Conservation (phyloP, 2,888 invertebrate genomes). For the Drosophila mercatorum region DNA sequence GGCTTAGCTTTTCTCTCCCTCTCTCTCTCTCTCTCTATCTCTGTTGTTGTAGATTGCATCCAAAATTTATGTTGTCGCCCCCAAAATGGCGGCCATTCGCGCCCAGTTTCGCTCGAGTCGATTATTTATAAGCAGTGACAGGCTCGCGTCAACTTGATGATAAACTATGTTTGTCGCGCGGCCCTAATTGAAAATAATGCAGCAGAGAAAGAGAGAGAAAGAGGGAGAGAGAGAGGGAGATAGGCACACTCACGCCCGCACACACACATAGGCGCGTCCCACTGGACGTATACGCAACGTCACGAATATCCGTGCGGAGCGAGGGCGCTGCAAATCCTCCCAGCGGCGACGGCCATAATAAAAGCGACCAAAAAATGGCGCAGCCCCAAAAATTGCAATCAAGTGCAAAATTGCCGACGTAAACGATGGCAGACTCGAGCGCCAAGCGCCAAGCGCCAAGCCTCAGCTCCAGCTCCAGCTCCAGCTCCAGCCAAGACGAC, state of each 20-base stretch:
- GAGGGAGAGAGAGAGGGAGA: neutral
- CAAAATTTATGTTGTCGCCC: slow-evolving; percentile 82
- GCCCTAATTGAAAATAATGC: slow-evolving; percentile 79
- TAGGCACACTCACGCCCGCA: neutral
- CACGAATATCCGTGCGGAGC: slow-evolving; percentile 37
- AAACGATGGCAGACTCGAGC: slow-evolving; percentile 63
- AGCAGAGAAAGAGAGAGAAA: slow-evolving; percentile 4
- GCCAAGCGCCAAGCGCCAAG: neutral
- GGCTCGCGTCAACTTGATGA: slow-evolving; percentile 79
- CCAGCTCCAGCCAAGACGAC: slow-evolving; percentile 14
- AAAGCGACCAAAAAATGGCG: slow-evolving; percentile 63
- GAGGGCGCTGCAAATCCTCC: slow-evolving; percentile 13
- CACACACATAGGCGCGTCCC: slow-evolving; percentile 41
- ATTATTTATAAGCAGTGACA: slow-evolving; percentile 81
- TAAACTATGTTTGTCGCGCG: slow-evolving; percentile 80
- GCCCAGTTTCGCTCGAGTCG: slow-evolving; percentile 65
- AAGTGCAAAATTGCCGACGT: slow-evolving; percentile 83
- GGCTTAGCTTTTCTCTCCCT: slow-evolving; percentile 7
- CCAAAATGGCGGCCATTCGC: slow-evolving; percentile 72
- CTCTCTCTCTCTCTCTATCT: neutral
- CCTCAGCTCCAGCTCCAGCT: neutral
- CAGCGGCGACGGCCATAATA: slow-evolving; percentile 39
- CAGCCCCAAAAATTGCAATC: slow-evolving; percentile 82
- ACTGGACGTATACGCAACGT: slow-evolving; percentile 77
- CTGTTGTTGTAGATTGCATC: slow-evolving; percentile 67